Evolutionary conservation across 2,797 vertebrate species (phyloP).

Genomic region (Gymnodraco acuticeps): DNA sequence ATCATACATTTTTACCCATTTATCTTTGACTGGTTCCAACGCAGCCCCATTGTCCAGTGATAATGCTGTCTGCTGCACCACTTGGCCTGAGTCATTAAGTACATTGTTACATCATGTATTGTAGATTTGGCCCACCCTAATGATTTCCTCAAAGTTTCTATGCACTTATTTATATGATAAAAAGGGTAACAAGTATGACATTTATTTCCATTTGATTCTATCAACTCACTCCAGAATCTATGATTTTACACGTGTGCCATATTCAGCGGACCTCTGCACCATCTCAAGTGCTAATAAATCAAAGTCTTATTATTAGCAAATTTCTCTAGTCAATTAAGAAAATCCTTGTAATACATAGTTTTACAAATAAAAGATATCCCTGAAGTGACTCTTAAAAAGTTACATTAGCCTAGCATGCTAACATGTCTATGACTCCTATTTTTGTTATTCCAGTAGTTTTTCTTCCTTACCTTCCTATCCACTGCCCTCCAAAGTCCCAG

Average conservation of each 20-base stretch:
- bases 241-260: neutral
- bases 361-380: neutral
- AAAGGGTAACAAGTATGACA: neutral
- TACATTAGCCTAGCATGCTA: too few relatives aligned
- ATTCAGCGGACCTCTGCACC: neutral
- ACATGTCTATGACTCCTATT: neutral
- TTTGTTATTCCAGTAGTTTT: neutral
- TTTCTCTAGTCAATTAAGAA: neutral
- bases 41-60: neutral
- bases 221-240: neutral
- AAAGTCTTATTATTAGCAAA: neutral
- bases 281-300: constrained; percentile 7
- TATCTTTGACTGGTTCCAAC: neutral
- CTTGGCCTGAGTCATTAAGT: neutral
- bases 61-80: neutral
- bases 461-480: constrained; percentile 81
- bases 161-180: neutral
- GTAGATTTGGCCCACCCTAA: neutral
- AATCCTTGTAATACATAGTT: neutral
- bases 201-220: neutral
- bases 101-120: neutral
- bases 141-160: neutral
- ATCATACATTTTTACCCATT: neutral
- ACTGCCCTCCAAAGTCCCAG: constrained; percentile 87
- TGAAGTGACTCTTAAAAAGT: neutral